Evolutionary conservation across 2,888 invertebrate species (phyloP), one percentile per base, ranked within the genome.

Genomic region (Trissolcus japonicus): DNA sequence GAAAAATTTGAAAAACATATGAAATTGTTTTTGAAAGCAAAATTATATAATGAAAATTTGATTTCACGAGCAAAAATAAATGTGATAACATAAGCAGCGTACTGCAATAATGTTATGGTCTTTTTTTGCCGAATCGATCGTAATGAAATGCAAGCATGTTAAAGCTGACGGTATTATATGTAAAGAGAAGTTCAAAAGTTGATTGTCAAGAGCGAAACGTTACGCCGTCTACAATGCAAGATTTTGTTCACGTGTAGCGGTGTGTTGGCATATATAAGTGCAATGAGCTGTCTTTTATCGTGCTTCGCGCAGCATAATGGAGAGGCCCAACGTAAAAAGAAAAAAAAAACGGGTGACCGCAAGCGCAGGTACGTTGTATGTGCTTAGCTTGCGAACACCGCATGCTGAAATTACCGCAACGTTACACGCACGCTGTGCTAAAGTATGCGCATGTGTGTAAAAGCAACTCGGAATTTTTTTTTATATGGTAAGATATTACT

Each of bases 241-340:
- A 63, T 57, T 62, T 63, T 29, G 61, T 46, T 74, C 66, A 41
- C 61, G 56, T 62, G 65, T 46, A 54, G 56, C 48, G 29, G 57
- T 43, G 57, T 43, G 65, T 60, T 53, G 61, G 68, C 77, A 69
- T 65, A 69, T 66, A 51, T 74, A 66, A 69, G 78, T 65, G 69
- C 69, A 74, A 65, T 73, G 74, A 69, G 73, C 61, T 77, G 67
- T 77, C 72, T 77, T 77, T 77, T 77, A 77, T 65, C 72, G 72
- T 72, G 66, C 71, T 66, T 65, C 71, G 76, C 69, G 65, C 66
- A 77, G 81, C 76, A 80, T 81, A 82, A 83, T 82, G 81, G 81
- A 82, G 81, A 78, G 80, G 80, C 82, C 80, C 79, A 66, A 80
- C 79, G 79, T 74, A 77, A 81, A 80, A 80, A 46, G 78, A 80